Base-by-base conservation (phyloP, 1,140 invertebrate genomes). In the Calephelis nemesis region DNA sequence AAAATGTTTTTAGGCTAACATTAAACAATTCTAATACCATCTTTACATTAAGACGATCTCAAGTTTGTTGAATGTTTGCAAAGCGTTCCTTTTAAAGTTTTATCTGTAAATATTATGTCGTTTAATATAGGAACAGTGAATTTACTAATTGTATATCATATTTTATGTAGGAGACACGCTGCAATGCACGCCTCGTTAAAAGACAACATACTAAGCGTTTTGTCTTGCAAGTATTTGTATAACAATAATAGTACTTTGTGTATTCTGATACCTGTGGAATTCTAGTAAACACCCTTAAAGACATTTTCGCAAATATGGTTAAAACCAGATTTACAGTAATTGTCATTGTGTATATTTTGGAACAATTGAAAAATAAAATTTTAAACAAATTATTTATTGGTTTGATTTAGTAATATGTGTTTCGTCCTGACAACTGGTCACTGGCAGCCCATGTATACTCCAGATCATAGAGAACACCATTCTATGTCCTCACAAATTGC, bases 1-100 rank as follows among this genome's bases (percentile, higher is more conserved):
- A 76, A 81, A 83, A 85, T 81, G 74, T 86, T 84, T n/a, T 86
- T 85, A 84, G 82, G 80, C 62, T 62, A 83, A 77, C 84, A 84
- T 86, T 83, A 73, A 72, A 83, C 87, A 87, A 86, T 82, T 88
- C 85, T 88, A 85, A 75, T 90, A 91, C 87, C 89, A 90, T 90
- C 86, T 85, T 87, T 91, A 91, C 83, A 83, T 89, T 90, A 91
- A 90, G 87, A 89, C 87, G 89, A 91, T 91, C 89, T 91, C 87
- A 91, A 89, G 85, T 91, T 90, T 91, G 87, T 88, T 91, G 87
- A 88, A 91, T 91, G 87, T 91, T 91, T 91, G 85, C 88, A 88
- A 91, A 91, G 88, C 88, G 88, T 91, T 91, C 88, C 87, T 91
- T 90, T 90, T 88, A 91, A 91, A 90, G 86, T 88, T 91, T 91